phyloP scores from a whole-genome alignment of 2,888 invertebrate genomes.

The Heliconius ethilla region DNA sequence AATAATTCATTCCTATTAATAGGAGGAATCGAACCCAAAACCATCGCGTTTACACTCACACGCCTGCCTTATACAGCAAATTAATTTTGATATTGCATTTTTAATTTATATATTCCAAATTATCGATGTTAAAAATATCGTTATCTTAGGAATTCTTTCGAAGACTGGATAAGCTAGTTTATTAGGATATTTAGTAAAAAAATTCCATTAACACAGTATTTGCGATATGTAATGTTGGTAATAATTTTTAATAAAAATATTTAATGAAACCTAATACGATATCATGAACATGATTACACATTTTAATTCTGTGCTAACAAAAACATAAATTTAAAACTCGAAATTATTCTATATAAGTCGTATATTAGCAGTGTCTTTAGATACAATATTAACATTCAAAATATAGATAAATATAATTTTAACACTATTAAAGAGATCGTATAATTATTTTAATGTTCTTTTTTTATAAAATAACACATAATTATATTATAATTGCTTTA shows the following conservation, averaged over 20 bases:
- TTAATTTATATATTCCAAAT: not conserved
- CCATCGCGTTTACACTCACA: too few relatives aligned
- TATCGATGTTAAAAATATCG: not conserved
- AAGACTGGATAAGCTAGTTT: conserved; percentile 13
- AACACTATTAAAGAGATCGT: not conserved
- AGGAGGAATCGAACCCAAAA: not conserved
- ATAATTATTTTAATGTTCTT: conserved; percentile 2
- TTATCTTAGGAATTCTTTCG: conserved; percentile 6
- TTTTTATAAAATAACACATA: not conserved
- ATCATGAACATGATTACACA: conserved; percentile 3
- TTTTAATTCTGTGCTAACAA: not conserved
- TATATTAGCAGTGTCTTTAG: not conserved
- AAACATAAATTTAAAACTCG: conserved; percentile 6
- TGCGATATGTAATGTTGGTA: not conserved
- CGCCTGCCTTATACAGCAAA: not conserved
- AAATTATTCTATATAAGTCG: not conserved
- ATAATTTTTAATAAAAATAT: not conserved
- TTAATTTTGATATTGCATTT: not conserved
- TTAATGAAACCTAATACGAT: not conserved
- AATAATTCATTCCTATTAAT: not conserved
- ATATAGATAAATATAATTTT: not conserved
- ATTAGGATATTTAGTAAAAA: not conserved
- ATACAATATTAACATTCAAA: not conserved
- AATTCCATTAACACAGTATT: not conserved
- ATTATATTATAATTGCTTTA: conserved; percentile 5